Percentiles rank a stretch among this genome's conserved stretches.
Evolutionary conservation across 2,113 vertebrate genomes (phyloP).

Genomic region (Toxostoma redivivum): DNA sequence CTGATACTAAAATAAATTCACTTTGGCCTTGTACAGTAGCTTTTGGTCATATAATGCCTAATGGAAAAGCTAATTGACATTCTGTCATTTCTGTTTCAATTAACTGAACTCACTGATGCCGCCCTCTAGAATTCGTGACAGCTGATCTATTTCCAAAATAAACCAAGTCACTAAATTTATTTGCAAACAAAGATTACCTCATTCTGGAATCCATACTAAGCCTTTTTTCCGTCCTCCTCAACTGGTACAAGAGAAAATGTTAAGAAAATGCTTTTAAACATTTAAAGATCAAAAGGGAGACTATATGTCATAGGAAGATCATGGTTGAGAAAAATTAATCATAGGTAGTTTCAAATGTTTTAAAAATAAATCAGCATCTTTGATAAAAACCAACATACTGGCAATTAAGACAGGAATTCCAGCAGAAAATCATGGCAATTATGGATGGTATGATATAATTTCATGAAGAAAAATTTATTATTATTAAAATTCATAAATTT

Average conservation of each 20-base stretch:
- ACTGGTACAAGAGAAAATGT: background rate
- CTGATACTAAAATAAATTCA: background rate
- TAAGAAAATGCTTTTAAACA: background rate
- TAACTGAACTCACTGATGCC: constrained; percentile 9
- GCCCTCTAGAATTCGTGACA: background rate
- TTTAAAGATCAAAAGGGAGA: background rate
- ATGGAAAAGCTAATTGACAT: constrained; percentile 38
- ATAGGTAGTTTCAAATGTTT: background rate
- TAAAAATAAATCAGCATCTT: background rate
- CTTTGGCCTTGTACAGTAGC: background rate
- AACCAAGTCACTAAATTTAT: constrained; percentile 33
- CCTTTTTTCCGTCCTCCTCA: background rate
- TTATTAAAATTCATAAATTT: background rate
- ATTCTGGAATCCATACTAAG: background rate
- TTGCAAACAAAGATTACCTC: constrained; percentile 44
- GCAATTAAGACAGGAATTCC: background rate
- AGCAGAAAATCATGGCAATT: background rate
- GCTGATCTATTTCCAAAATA: constrained; percentile 29
- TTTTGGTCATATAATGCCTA: background rate
- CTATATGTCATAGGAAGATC: background rate
- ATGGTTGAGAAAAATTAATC: background rate
- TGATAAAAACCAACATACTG: background rate
- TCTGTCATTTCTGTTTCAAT: constrained; percentile 49
- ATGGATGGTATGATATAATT: background rate
- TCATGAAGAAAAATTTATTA: background rate